phyloP scores from a whole-genome alignment of 2,797 vertebrate genomes.

The Sebastes oblongus region DNA sequence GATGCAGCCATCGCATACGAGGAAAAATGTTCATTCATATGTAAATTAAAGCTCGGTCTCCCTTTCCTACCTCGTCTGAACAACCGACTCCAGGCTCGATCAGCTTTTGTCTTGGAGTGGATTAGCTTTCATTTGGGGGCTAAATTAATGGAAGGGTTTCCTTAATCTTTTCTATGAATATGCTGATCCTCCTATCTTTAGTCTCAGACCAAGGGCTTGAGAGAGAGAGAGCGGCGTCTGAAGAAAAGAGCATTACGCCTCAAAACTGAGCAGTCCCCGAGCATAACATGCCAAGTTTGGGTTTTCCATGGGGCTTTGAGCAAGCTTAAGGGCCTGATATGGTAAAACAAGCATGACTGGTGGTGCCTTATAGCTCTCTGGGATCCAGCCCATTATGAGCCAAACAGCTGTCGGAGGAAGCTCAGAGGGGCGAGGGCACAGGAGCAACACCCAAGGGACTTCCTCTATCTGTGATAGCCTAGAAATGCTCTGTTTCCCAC shows the following conservation, averaged over 20 bases:
- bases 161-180: constrained; percentile 77
- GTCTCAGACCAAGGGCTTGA: constrained; percentile 64
- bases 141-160: constrained; percentile 76
- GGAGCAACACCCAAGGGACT: constrained; percentile 47
- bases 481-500: constrained; percentile 47
- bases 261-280: constrained; percentile 60
- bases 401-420: constrained; percentile 70
- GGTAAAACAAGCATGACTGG: constrained; percentile 68
- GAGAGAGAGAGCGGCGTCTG: constrained; percentile 40
- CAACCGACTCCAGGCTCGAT: constrained; percentile 53
- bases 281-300: constrained; percentile 55
- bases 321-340: constrained; percentile 63
- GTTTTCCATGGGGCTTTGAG: constrained; percentile 67
- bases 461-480: constrained; percentile 30
- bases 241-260: constrained; percentile 59
- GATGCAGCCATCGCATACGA: constrained; percentile 65
- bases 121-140: constrained; percentile 75
- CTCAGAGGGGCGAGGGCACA: constrained; percentile 52
- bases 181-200: constrained; percentile 73
- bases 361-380: constrained; percentile 53
- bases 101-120: constrained; percentile 74
- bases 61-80: constrained; percentile 54
- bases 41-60: constrained; percentile 69
- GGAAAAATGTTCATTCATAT: constrained; percentile 73
- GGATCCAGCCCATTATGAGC: constrained; percentile 44